These are phyloP conservation scores for Brachionus calyciflorus DNA, from an alignment of 1,140 invertebrate species.

Conservation along the genomic window DNA sequence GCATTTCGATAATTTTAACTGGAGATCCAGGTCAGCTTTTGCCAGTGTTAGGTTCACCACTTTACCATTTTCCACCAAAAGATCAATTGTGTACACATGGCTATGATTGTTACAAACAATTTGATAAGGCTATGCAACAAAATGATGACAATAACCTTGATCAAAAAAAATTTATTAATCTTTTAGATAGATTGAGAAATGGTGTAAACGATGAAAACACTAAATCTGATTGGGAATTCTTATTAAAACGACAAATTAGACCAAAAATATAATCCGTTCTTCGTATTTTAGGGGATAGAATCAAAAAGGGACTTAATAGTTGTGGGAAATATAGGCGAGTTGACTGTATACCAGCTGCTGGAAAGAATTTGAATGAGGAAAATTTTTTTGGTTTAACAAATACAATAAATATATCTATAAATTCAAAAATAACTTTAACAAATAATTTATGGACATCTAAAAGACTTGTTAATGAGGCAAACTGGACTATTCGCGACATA, in stretches of 20 bases:
- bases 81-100: neutral
- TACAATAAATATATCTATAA: neutral
- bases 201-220: neutral
- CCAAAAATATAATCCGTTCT: no score
- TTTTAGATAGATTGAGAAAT: neutral
- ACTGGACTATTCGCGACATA: neutral
- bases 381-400: conserved; percentile 4
- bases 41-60: neutral
- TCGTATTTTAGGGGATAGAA: no score
- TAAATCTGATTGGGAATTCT: neutral
- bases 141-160: neutral
- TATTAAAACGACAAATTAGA: neutral
- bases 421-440: neutral
- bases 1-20: neutral
- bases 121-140: neutral
- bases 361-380: neutral
- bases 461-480: neutral
- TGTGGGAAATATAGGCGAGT: neutral
- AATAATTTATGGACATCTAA: neutral
- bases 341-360: neutral
- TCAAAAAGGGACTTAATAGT: neutral
- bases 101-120: neutral
- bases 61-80: neutral
- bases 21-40: neutral
- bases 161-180: neutral